Evolutionary conservation across 2,113 vertebrate species (phyloP), one percentile per base, ranked within the genome.

Genomic region (Caranx ignobilis): DNA sequence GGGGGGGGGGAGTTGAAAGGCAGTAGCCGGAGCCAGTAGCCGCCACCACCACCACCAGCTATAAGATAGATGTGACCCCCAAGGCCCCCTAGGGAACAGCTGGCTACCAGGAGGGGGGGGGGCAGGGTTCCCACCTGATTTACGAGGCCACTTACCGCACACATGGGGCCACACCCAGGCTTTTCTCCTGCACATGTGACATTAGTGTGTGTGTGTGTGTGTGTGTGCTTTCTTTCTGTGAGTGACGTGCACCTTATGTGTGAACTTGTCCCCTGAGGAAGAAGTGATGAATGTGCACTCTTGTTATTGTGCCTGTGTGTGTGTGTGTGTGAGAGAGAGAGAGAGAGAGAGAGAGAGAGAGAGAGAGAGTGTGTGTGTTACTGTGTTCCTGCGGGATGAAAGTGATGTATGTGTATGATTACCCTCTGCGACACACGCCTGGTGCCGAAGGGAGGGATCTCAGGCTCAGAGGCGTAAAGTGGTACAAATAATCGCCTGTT

Each of bases 51-150:
- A 26, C 26, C 26, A 71, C 77, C 84, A 89, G 76, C 90, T 92
- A 80, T 26, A 26, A 26, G 91, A 88, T 88, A 50, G 75, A 87
- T 78, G 73, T 85, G 80, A 88, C 81, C 89, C 66, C 81, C 26
- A 26, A 26, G 4, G 39, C 18, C 6, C 37, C 66, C 73, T 37
- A 15, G 71, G 81, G 80, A 89, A 56, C 88, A 92, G 85, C 89
- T 91, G 88, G 59, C 54, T 26, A 21, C 63, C 73, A 26, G 26
- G 26, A 26, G 26, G 26, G 26, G 26, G 26, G 76, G 75, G 77
- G 60, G 35, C 47, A 39, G 2, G 63, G 64, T 71, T 77, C 69
- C 74, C 60, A 79, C 71, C 79, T 86, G 86, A 94, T 92, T 94
- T 93, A 91, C 11, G 62, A 81, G 41, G 34, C 72, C 66, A 63